Percentiles rank a stretch among this genome's conserved stretches.
These are phyloP conservation scores for Diadophis punctatus DNA, from an alignment of 2,113 vertebrate species.

Conservation along the genomic window DNA sequence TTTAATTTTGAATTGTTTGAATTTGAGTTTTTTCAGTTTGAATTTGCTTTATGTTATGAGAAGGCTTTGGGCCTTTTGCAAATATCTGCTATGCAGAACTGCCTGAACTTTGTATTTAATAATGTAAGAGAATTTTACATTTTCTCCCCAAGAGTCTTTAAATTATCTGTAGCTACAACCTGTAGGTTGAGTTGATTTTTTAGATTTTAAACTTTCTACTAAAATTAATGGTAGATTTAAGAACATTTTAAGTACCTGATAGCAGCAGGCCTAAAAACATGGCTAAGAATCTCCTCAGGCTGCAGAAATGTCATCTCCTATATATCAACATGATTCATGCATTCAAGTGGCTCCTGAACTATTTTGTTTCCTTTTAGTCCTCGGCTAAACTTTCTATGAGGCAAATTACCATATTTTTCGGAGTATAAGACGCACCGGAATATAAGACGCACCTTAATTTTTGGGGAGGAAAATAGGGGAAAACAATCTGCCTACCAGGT, in stretches of 20 bases:
- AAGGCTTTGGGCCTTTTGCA: not conserved
- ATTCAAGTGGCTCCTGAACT: not conserved
- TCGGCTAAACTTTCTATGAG: constrained; percentile 9
- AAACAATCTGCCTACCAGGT: no score
- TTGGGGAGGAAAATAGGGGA: no score
- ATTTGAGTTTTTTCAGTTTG: not conserved
- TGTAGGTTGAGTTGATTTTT: not conserved
- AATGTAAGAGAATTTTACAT: no score
- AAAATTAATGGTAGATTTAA: constrained; percentile 19
- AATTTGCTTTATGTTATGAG: not conserved
- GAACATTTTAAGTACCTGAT: not conserved
- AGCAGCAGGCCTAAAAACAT: not conserved
- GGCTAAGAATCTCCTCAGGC: not conserved
- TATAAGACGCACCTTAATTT: no score
- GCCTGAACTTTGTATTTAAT: not conserved
- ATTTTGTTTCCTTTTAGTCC: constrained; percentile 16
- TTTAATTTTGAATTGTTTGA: not conserved
- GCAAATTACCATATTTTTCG: no score
- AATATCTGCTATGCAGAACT: no score
- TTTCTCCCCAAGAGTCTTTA: not conserved
- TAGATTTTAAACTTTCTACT: not conserved
- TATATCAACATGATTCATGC: not conserved
- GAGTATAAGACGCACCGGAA: no score
- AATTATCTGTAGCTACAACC: not conserved
- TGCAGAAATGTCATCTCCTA: not conserved